Conservation (phyloP, 2,888 invertebrate species). For the Prionchulus punctatus region DNA sequence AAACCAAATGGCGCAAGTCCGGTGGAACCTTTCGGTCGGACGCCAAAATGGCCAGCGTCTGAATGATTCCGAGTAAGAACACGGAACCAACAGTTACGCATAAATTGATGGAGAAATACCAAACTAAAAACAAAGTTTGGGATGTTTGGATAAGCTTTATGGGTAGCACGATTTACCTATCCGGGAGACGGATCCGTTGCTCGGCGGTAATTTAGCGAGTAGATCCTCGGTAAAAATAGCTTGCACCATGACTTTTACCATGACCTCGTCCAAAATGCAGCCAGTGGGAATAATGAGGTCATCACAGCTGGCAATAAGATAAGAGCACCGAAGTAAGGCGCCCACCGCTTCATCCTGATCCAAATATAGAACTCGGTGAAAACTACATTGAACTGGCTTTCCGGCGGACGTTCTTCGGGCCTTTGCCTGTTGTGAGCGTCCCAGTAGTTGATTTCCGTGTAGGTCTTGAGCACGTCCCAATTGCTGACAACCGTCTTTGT, state of each 20-base stretch:
- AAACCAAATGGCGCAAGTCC: not conserved
- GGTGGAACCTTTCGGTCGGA: not conserved
- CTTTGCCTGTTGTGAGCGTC: not conserved
- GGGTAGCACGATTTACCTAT: constrained; percentile 4
- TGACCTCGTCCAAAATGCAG: constrained; percentile 22
- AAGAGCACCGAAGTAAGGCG: constrained; percentile 23
- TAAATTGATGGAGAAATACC: not conserved
- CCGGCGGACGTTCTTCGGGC: not conserved
- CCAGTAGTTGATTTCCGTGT: not conserved
- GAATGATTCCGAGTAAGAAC: not conserved
- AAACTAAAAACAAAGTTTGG: not conserved
- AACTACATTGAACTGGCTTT: not conserved
- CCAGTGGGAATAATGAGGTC: constrained; percentile 2
- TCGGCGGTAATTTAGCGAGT: constrained; percentile 23
- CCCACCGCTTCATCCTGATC: constrained; percentile 22
- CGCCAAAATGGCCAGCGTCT: not conserved
- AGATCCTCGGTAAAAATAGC: constrained; percentile 21
- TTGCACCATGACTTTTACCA: constrained; percentile 17
- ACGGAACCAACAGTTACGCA: not conserved
- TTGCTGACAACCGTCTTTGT: not conserved
- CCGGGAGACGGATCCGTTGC: constrained; percentile 21
- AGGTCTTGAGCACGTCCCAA: not conserved
- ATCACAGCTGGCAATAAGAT: constrained; percentile 21
- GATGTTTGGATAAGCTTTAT: not conserved
- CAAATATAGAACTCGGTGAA: constrained; percentile 18